These are phyloP conservation scores for Helleia helle DNA, from an alignment of 2,888 invertebrate species.

Conservation along the genomic window DNA sequence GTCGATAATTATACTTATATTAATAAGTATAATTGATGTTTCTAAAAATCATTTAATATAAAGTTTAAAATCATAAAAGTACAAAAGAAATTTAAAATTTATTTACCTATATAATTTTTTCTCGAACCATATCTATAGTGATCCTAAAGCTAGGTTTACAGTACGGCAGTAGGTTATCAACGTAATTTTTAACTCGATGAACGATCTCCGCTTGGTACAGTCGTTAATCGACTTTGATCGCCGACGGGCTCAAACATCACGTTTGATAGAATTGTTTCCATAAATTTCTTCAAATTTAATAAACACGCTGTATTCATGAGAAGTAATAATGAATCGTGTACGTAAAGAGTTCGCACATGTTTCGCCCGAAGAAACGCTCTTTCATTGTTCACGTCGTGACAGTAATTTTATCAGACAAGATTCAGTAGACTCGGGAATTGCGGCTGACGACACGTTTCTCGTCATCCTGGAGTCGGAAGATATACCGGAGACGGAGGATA, in stretches of 20 bases:
- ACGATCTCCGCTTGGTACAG: constrained; percentile 16
- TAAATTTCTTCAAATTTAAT: constrained; percentile 10
- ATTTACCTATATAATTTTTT: no score
- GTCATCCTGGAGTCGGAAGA: constrained; percentile 30
- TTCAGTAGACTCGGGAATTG: constrained; percentile 39
- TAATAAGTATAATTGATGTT: no score
- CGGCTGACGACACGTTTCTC: constrained; percentile 23
- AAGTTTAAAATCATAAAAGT: no score
- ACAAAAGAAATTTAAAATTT: no score
- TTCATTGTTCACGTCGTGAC: constrained; percentile 14
- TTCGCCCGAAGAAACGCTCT: constrained; percentile 24
- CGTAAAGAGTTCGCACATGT: constrained; percentile 31
- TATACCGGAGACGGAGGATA: constrained; percentile 35
- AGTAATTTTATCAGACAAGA: constrained; percentile 26
- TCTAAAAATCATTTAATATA: no score
- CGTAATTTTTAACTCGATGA: constrained; percentile 6
- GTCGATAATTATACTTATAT: no score
- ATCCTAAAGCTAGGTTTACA: neutral
- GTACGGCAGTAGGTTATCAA: neutral
- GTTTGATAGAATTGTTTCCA: neutral
- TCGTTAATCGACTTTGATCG: constrained; percentile 21
- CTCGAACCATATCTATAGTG: no score
- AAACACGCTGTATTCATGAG: constrained; percentile 27
- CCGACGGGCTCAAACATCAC: constrained; percentile 18
- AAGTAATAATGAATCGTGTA: constrained; percentile 26